Conservation (phyloP, 2,888 invertebrate species). For the Eudasyphora cyanicolor region DNA sequence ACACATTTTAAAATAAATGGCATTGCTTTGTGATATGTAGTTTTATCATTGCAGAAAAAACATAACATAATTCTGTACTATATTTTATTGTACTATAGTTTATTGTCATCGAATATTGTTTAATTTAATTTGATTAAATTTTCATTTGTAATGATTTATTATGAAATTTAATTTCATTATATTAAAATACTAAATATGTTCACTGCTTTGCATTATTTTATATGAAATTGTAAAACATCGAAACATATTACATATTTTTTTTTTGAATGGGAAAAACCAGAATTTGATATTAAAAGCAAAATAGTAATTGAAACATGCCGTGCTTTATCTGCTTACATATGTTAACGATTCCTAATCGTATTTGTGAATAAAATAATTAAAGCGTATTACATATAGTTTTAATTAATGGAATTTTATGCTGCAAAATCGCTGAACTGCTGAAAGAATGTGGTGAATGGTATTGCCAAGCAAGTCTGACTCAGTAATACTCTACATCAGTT, state of each 20-base stretch:
- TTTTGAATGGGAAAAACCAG: background rate
- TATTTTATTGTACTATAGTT: background rate
- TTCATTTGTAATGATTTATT: slow-evolving; percentile 18
- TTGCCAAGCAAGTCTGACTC: no score
- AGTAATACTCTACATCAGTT: no score
- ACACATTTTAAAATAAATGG: background rate
- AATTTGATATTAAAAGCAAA: background rate
- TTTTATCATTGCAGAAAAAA: no score
- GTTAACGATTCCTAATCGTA: no score
- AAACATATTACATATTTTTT: slow-evolving; percentile 3
- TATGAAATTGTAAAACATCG: background rate
- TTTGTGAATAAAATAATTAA: no score
- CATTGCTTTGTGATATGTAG: background rate
- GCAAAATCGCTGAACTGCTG: no score
- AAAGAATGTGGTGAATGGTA: no score
- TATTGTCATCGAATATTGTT: slow-evolving; percentile 19
- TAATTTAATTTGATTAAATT: slow-evolving; percentile 6
- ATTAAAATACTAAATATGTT: background rate
- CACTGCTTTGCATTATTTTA: background rate
- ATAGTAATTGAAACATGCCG: background rate
- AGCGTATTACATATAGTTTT: no score
- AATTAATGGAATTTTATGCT: no score
- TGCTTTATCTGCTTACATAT: background rate
- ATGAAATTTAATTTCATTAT: background rate
- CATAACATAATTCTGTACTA: no score